Conservation (phyloP, 1,140 invertebrate genomes). For the Sycobia sp. region DNA sequence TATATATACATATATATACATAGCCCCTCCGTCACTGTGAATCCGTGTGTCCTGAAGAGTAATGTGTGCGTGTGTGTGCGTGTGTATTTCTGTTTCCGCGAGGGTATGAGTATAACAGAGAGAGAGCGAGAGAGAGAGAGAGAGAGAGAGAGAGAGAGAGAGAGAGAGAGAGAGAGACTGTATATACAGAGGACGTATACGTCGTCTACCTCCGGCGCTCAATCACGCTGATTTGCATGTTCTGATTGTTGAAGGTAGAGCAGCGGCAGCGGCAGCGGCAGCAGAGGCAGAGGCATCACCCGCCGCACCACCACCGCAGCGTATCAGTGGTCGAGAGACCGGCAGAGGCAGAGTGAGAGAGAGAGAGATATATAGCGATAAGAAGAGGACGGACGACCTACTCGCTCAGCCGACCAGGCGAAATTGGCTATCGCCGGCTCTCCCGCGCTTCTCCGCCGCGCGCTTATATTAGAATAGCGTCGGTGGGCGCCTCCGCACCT, state of each 20-base stretch:
- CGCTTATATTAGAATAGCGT: no score
- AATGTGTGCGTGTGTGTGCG: background rate
- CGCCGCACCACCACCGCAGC: background rate
- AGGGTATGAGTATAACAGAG: no score
- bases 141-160: no score
- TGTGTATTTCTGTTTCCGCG: no score
- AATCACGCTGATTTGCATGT: conserved; percentile 37
- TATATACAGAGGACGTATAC: conserved; percentile 8
- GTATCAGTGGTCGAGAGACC: background rate
- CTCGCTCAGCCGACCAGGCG: background rate
- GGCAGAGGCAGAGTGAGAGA: background rate
- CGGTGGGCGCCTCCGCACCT: no score
- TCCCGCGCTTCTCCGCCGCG: no score
- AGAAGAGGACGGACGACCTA: background rate
- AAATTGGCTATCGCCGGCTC: background rate
- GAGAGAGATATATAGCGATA: no score
- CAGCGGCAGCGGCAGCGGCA: background rate
- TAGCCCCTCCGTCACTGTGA: no score
- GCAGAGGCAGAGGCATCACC: background rate
- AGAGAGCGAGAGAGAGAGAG: no score
- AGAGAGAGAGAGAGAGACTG: no score
- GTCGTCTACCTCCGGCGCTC: conserved; percentile 11
- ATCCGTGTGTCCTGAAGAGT: no score
- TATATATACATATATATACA: no score
- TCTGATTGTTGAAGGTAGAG: conserved; percentile 35